Evolutionary conservation across 2,113 vertebrate genomes (phyloP).

Genomic region (Dasyornis broadbenti): DNA sequence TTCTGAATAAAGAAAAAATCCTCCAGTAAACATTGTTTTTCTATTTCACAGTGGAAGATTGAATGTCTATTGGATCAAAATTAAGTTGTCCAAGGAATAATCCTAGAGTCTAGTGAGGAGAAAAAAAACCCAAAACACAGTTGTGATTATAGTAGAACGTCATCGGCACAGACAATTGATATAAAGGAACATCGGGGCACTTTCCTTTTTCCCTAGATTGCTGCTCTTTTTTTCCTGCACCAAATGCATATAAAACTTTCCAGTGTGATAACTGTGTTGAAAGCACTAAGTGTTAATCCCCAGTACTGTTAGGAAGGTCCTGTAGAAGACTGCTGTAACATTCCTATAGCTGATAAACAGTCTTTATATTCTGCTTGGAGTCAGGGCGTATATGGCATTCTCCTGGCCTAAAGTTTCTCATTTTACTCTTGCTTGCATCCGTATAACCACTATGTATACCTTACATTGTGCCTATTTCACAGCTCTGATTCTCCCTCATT

Average conservation of each 20-base stretch:
- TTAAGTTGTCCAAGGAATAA: not conserved
- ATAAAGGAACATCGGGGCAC: not conserved
- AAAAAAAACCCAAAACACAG: not conserved
- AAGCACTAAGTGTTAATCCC: not conserved
- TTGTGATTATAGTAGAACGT: not conserved
- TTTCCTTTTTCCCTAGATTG: not conserved
- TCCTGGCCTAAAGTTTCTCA: not conserved
- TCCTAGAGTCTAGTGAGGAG: not conserved
- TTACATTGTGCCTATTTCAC: not conserved
- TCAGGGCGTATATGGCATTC: not conserved
- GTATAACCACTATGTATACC: not conserved
- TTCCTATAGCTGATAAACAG: not conserved
- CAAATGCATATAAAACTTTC: not conserved
- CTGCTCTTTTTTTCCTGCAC: not conserved
- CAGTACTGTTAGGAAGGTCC: not conserved
- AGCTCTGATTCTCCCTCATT: not conserved
- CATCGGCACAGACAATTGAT: not conserved
- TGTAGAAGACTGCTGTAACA: not conserved
- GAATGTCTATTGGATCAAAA: not conserved
- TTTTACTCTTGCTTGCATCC: not conserved
- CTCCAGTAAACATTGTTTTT: not conserved
- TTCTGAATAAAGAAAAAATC: not conserved
- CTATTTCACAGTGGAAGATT: not conserved
- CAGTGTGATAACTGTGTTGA: not conserved
- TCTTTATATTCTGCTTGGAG: not conserved